Percentiles rank a stretch among this genome's conserved stretches.
Conservation (phyloP, 2,888 invertebrate species). For the Cosmia trapezina region DNA sequence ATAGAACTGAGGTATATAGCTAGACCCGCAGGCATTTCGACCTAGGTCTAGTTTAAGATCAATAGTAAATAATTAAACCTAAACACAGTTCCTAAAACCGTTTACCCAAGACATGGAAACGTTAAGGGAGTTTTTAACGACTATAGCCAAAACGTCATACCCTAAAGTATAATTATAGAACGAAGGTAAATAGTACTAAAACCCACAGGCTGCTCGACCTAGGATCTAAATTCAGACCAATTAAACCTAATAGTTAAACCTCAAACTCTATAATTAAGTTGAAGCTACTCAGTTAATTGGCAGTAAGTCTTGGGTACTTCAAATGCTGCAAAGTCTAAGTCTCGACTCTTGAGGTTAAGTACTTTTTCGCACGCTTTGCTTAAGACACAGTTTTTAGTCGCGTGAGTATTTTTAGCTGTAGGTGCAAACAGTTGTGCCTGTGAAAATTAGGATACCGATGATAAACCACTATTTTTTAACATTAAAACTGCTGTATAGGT, state of each 20-base stretch:
- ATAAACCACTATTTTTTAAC: background rate
- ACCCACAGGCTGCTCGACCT: background rate
- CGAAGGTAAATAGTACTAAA: background rate
- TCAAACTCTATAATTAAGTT: constrained; percentile 30
- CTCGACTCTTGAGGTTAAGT: constrained; percentile 17
- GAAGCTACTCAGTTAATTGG: constrained; percentile 28
- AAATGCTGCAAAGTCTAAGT: constrained; percentile 36
- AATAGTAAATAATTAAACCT: background rate
- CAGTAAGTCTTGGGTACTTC: constrained; percentile 12
- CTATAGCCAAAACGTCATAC: constrained; percentile 1
- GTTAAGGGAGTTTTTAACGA: background rate
- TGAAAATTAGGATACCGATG: background rate
- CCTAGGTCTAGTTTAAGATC: background rate
- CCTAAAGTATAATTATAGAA: background rate
- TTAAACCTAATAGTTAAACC: constrained; percentile 26
- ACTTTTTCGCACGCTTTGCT: constrained; percentile 13
- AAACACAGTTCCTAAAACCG: background rate
- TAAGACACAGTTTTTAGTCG: constrained; percentile 3
- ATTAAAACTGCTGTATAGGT: background rate
- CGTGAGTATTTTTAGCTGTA: constrained; percentile 1
- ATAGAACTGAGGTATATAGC: background rate
- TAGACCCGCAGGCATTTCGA: background rate
- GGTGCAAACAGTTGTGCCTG: background rate
- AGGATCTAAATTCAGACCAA: constrained; percentile 15
- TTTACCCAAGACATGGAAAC: background rate